Conservation (phyloP, 2,113 vertebrate species). For the Raja brachyura region DNA sequence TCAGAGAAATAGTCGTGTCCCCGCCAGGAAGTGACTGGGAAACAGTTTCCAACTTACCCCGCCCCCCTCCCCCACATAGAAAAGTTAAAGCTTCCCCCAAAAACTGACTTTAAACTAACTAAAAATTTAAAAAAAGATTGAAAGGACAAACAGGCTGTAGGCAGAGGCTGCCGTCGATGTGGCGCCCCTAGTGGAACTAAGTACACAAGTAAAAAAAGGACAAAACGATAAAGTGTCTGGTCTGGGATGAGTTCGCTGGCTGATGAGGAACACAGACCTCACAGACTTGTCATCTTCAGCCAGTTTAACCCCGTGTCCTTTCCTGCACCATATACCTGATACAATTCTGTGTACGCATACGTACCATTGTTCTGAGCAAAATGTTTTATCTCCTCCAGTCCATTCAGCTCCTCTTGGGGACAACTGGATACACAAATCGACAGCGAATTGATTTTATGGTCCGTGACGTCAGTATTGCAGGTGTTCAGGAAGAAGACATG, state of each 20-base stretch:
- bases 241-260: not conserved
- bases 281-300: not conserved
- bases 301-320: not conserved
- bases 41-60: too few relatives aligned
- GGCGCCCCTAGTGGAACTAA: too few relatives aligned
- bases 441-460: constrained; percentile 46
- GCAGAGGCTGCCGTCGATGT: too few relatives aligned
- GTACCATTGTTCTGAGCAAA: constrained; percentile 65
- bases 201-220: not conserved
- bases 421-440: constrained; percentile 63
- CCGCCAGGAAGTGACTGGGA: too few relatives aligned
- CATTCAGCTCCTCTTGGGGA: constrained; percentile 60
- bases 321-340: not conserved
- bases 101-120: too few relatives aligned
- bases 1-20: too few relatives aligned
- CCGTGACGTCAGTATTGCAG: constrained; percentile 52
- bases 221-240: too few relatives aligned
- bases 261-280: not conserved
- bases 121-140: too few relatives aligned
- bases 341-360: constrained; percentile 36
- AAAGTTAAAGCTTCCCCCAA: too few relatives aligned
- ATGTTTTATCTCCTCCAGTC: constrained; percentile 60
- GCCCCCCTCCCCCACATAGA: too few relatives aligned
- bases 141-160: too few relatives aligned
- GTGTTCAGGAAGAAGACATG: constrained; percentile 66